phyloP scores from a whole-genome alignment of 2,797 vertebrate species.

The Myotis findleyi region DNA sequence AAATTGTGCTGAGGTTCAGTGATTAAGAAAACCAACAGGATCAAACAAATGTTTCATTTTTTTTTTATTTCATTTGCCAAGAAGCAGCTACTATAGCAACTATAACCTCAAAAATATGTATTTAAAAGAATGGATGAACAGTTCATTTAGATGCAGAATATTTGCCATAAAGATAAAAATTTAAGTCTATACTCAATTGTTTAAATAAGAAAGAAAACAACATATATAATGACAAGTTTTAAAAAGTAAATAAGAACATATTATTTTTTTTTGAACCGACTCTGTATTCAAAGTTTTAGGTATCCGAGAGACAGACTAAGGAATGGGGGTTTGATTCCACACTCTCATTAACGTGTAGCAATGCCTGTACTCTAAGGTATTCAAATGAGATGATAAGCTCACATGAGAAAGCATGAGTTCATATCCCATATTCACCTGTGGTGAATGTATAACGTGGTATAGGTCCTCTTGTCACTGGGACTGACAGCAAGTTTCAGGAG shows the following conservation, averaged over 20 bases:
- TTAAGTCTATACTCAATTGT: neutral
- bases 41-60: slow-evolving; percentile 60
- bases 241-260: neutral
- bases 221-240: neutral
- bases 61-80: slow-evolving; percentile 64
- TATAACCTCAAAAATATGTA: neutral
- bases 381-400: neutral
- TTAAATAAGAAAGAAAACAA: neutral
- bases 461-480: neutral
- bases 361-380: neutral
- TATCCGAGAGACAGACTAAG: neutral
- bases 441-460: neutral
- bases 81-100: neutral
- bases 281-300: neutral
- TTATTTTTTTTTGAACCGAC: neutral
- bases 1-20: slow-evolving; percentile 57
- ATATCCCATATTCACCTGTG: neutral
- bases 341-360: neutral
- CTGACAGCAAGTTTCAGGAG: neutral
- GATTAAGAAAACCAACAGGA: slow-evolving; percentile 69
- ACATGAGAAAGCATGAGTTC: neutral
- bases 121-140: slow-evolving; percentile 48
- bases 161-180: neutral
- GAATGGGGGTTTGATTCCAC: neutral
- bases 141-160: neutral